phyloP scores from a whole-genome alignment of 92 coral and sea anemone species.

The Parazoanthus atlanticus region DNA sequence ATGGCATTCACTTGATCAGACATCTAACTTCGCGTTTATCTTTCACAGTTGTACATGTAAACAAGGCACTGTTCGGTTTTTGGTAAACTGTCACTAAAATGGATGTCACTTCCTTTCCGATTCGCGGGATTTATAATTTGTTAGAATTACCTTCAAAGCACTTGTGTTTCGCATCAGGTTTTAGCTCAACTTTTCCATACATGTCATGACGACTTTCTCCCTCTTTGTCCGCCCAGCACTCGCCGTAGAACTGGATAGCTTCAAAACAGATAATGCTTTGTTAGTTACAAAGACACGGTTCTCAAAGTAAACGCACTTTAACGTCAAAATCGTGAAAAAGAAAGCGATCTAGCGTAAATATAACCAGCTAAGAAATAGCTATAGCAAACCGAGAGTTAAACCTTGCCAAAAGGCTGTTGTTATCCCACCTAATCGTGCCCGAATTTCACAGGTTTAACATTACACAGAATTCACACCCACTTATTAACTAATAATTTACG shows the following conservation, averaged over 20 bases:
- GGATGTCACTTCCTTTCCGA: not conserved
- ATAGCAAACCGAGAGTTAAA: not conserved
- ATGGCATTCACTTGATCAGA: too few relatives aligned
- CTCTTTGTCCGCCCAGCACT: slow-evolving; percentile 41
- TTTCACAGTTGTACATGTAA: too few relatives aligned
- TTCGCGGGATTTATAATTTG: not conserved
- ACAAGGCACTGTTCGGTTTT: too few relatives aligned
- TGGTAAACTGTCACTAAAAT: too few relatives aligned
- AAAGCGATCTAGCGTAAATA: not conserved
- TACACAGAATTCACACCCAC: too few relatives aligned
- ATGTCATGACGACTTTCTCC: slow-evolving; percentile 36
- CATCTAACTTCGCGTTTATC: too few relatives aligned
- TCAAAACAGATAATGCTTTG: not conserved
- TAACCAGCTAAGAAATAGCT: not conserved
- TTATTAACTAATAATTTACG: too few relatives aligned
- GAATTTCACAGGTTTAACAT: too few relatives aligned
- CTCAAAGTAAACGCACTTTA: not conserved
- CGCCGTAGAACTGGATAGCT: slow-evolving; percentile 42
- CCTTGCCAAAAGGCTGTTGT: too few relatives aligned
- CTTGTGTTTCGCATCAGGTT: slow-evolving; percentile 1
- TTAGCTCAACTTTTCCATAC: slow-evolving; percentile 14
- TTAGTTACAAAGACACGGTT: not conserved
- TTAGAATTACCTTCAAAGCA: slow-evolving; percentile 28
- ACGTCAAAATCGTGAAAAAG: not conserved
- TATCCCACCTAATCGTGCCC: too few relatives aligned